Evolutionary conservation across 1,140 invertebrate species (phyloP).

Genomic region (Nephotettix cincticeps): DNA sequence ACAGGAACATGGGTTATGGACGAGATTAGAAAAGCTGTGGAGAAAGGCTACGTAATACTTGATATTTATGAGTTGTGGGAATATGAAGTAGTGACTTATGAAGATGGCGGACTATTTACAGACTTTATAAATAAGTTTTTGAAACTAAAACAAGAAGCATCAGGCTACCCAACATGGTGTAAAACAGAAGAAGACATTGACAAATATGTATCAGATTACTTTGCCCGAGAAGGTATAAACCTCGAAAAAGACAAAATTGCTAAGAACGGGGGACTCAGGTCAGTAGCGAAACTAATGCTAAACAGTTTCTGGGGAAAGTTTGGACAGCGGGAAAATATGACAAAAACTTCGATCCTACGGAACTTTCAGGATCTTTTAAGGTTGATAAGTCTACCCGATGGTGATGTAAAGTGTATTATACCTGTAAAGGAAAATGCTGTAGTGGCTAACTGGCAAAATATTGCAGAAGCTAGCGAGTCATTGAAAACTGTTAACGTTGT

Average conservation of each 20-base stretch:
- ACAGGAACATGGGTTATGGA: slow-evolving; percentile 46
- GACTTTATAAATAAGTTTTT: slow-evolving; percentile 44
- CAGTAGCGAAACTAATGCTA: slow-evolving; percentile 43
- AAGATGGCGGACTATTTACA: slow-evolving; percentile 40
- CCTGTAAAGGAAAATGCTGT: background rate
- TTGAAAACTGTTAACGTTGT: no score
- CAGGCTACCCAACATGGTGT: slow-evolving; percentile 41
- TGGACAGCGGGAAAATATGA: slow-evolving; percentile 39
- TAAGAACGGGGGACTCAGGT: slow-evolving; percentile 44
- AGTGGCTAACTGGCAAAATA: background rate
- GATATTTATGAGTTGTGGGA: slow-evolving; percentile 47
- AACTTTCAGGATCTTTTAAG: background rate
- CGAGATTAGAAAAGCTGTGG: slow-evolving; percentile 45
- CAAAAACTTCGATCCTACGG: slow-evolving; percentile 40
- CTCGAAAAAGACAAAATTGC: slow-evolving; percentile 44
- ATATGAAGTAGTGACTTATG: slow-evolving; percentile 36
- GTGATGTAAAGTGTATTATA: background rate
- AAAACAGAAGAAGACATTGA: slow-evolving; percentile 38
- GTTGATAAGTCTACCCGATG: background rate
- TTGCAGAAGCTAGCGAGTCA: background rate
- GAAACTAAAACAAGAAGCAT: slow-evolving; percentile 45
- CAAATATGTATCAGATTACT: slow-evolving; percentile 45
- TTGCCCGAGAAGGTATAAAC: slow-evolving; percentile 43
- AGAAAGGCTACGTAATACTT: no score
- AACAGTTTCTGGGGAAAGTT: slow-evolving; percentile 47